Evolutionary conservation across 2,888 invertebrate species (phyloP).

Genomic region (Serrognathus titanus): DNA sequence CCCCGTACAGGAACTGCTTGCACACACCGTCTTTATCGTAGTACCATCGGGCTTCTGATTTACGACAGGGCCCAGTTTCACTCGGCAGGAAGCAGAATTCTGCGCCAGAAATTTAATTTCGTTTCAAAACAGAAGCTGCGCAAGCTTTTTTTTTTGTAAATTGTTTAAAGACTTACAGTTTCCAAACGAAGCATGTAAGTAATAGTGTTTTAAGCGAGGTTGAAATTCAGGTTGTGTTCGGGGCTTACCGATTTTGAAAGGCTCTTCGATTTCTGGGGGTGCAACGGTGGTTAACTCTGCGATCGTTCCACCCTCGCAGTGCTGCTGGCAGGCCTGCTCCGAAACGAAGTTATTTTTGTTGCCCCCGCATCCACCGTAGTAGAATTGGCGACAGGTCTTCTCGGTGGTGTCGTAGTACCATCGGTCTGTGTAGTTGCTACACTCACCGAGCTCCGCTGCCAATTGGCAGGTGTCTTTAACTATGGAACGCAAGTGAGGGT

Average conservation of each 20-base stretch:
- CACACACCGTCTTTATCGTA: slow-evolving; percentile 75
- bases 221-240: background rate
- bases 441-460: slow-evolving; percentile 73
- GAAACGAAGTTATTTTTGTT: slow-evolving; percentile 82
- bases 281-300: slow-evolving; percentile 13
- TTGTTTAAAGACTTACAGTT: background rate
- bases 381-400: slow-evolving; percentile 73
- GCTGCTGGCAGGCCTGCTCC: slow-evolving; percentile 62
- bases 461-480: slow-evolving; percentile 70
- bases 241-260: slow-evolving; percentile 33
- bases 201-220: background rate
- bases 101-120: slow-evolving; percentile 34
- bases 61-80: slow-evolving; percentile 67
- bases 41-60: slow-evolving; percentile 60
- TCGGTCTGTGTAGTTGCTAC: slow-evolving; percentile 67
- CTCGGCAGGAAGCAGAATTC: slow-evolving; percentile 66
- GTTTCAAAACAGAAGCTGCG: background rate
- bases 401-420: slow-evolving; percentile 84
- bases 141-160: too few species aligned
- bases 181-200: background rate
- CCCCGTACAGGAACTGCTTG: slow-evolving; percentile 74
- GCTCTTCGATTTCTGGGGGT: slow-evolving; percentile 18
- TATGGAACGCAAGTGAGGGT: too few species aligned
- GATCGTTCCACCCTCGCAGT: slow-evolving; percentile 51
- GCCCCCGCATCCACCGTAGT: slow-evolving; percentile 89